Evolutionary conservation across 2,888 invertebrate genomes (phyloP).

Genomic region (Stenichneumon culpator): DNA sequence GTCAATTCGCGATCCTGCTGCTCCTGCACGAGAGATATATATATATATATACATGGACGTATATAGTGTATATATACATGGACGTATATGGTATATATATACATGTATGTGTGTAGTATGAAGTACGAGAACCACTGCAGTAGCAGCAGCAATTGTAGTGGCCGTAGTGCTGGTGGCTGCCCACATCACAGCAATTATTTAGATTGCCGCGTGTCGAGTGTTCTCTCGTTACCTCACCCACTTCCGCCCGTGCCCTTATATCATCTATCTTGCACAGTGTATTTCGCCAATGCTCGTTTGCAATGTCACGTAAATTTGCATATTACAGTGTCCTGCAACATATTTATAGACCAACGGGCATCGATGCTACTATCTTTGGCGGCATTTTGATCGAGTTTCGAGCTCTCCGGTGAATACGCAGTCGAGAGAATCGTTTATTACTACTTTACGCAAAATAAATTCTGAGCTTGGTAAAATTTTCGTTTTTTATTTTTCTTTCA

Average conservation of each 20-base stretch:
- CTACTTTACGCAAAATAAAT: too few species aligned
- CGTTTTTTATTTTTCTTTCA: too few species aligned
- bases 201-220: slow-evolving; percentile 74
- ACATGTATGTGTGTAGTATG: background rate
- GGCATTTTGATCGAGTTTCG: background rate
- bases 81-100: background rate
- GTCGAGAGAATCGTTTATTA: too few species aligned
- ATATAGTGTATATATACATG: too few species aligned
- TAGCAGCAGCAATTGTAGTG: slow-evolving; percentile 43
- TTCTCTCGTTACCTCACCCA: slow-evolving; percentile 65
- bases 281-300: slow-evolving; percentile 21
- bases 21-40: slow-evolving; percentile 5
- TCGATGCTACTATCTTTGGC: background rate
- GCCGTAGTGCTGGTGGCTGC: slow-evolving; percentile 57
- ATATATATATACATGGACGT: too few species aligned
- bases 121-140: slow-evolving; percentile 40
- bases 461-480: too few species aligned
- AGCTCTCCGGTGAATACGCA: background rate
- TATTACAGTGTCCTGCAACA: background rate
- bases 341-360: background rate
- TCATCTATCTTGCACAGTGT: slow-evolving; percentile 54
- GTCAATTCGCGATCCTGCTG: slow-evolving; percentile 45
- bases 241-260: slow-evolving; percentile 18
- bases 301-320: slow-evolving; percentile 19
- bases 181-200: slow-evolving; percentile 76